These are phyloP conservation scores for Scomber colias DNA, from an alignment of 2,113 vertebrate species.

Conservation along the genomic window DNA sequence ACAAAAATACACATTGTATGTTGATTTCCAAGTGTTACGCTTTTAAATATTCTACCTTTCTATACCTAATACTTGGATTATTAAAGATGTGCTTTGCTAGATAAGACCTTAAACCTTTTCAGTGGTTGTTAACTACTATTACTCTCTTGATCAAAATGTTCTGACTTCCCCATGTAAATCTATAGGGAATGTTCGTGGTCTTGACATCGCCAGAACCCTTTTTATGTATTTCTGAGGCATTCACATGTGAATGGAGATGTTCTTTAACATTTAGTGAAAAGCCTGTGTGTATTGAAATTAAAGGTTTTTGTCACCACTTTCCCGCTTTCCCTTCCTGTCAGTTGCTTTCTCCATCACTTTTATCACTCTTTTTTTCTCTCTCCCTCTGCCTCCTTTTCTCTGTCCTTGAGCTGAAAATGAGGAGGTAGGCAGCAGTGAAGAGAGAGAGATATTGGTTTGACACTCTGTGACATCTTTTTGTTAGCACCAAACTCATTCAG, in stretches of 20 bases:
- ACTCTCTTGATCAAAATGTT: not conserved
- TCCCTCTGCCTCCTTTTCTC: slow-evolving; percentile 44
- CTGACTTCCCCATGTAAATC: not conserved
- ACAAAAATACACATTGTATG: not conserved
- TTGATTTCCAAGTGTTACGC: no score
- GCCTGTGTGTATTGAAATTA: slow-evolving; percentile 35
- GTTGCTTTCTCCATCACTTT: slow-evolving; percentile 46
- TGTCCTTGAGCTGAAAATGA: slow-evolving; percentile 77
- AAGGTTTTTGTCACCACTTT: slow-evolving; percentile 29
- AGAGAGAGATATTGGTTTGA: slow-evolving; percentile 76
- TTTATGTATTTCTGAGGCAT: slow-evolving; percentile 8
- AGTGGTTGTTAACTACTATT: not conserved
- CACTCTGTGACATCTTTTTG: slow-evolving; percentile 76
- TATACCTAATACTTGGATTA: no score
- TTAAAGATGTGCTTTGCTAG: not conserved
- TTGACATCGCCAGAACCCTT: not conserved
- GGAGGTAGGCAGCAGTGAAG: slow-evolving; percentile 74
- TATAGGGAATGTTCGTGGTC: slow-evolving; percentile 3
- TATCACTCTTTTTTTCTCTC: slow-evolving; percentile 25
- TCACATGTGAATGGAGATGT: slow-evolving; percentile 27
- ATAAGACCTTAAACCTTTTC: not conserved
- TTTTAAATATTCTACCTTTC: not conserved
- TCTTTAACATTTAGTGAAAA: slow-evolving; percentile 47
- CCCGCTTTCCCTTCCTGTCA: slow-evolving; percentile 30
- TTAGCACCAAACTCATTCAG: slow-evolving; percentile 65